These are phyloP conservation scores for Paracentrotus lividus DNA, from an alignment of 53 echinoderm and acorn worm species.

Conservation along the genomic window DNA sequence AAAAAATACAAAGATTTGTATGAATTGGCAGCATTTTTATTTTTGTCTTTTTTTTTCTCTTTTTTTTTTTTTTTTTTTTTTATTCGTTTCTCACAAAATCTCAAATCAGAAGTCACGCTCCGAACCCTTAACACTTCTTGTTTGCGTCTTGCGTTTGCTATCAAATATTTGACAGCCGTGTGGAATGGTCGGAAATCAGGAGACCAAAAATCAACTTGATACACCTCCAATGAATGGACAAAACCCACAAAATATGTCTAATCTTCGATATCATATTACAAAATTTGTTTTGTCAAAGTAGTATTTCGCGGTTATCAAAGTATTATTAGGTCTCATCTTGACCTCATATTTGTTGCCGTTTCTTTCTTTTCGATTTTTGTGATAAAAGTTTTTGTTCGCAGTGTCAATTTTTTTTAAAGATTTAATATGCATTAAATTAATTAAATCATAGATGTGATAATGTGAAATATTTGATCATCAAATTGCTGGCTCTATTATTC, in stretches of 20 bases:
- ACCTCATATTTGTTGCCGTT: not conserved
- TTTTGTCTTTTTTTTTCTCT: not conserved
- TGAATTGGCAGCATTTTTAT: not conserved
- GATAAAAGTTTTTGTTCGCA: not conserved
- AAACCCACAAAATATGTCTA: conserved; percentile 45
- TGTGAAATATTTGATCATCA: no score
- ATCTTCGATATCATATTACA: conserved; percentile 36
- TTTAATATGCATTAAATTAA: no score
- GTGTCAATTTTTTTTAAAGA: no score
- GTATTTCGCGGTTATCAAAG: not conserved
- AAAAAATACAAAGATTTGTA: not conserved
- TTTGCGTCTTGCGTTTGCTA: conserved; percentile 40
- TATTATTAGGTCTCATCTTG: not conserved
- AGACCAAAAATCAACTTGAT: conserved; percentile 41
- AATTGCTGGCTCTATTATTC: no score
- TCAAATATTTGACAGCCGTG: conserved; percentile 67
- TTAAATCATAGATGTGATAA: no score
- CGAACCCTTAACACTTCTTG: conserved; percentile 45
- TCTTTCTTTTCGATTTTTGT: not conserved
- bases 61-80: conserved; percentile 17
- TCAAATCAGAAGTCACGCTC: conserved; percentile 41
- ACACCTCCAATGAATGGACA: conserved; percentile 24
- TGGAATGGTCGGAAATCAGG: conserved; percentile 23
- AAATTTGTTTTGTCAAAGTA: not conserved
- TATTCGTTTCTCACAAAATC: not conserved